Evolutionary conservation across 1,140 invertebrate genomes (phyloP).

Genomic region (Pogonomyrmex barbatus): DNA sequence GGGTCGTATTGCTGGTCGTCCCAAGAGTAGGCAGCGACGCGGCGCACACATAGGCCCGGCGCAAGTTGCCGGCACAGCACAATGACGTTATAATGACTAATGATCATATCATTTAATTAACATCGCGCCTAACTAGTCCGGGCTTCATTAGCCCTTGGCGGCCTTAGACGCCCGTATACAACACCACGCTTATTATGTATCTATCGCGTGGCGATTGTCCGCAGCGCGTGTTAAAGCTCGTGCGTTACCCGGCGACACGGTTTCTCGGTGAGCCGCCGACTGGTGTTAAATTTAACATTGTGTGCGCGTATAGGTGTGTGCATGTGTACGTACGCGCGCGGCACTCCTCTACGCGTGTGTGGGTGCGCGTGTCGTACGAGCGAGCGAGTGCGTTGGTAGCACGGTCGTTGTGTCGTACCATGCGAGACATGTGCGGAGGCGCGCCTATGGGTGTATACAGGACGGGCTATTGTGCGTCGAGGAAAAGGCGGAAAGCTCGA

Average conservation of each 20-base stretch:
- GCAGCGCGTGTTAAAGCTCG: slow-evolving; percentile 82
- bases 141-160: slow-evolving; percentile 83
- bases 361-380: slow-evolving; percentile 47
- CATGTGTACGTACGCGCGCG: slow-evolving; percentile 70
- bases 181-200: slow-evolving; percentile 83
- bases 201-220: slow-evolving; percentile 82
- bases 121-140: slow-evolving; percentile 84
- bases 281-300: slow-evolving; percentile 83
- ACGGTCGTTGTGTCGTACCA: slow-evolving; percentile 58
- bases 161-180: slow-evolving; percentile 78
- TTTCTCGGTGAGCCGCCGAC: slow-evolving; percentile 79
- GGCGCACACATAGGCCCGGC: slow-evolving; percentile 40
- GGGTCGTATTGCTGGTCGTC: slow-evolving; percentile 65
- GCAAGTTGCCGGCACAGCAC: slow-evolving; percentile 77
- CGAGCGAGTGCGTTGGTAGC: slow-evolving; percentile 58
- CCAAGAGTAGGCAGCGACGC: slow-evolving; percentile 71
- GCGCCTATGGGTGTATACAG: slow-evolving; percentile 55
- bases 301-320: slow-evolving; percentile 68
- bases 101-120: slow-evolving; percentile 87
- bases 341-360: background rate
- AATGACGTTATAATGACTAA: slow-evolving; percentile 86
- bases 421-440: slow-evolving; percentile 58
- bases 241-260: slow-evolving; percentile 82
- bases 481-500: slow-evolving; percentile 64
- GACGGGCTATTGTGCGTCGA: slow-evolving; percentile 58